phyloP scores from a whole-genome alignment of 2,113 vertebrate species.

The Microcebus griseorufus region DNA sequence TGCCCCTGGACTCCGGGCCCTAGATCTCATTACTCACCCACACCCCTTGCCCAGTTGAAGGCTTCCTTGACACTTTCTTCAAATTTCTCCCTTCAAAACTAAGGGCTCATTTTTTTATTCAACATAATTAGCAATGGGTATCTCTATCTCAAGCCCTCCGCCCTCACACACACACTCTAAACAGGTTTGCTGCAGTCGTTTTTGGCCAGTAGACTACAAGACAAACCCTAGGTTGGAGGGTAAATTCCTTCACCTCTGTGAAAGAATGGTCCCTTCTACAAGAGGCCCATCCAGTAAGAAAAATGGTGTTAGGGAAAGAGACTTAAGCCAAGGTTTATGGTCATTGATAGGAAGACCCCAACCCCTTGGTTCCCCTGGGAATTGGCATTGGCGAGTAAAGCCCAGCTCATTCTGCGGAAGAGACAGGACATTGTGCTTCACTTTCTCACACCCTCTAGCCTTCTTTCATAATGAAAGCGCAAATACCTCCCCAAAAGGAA shows the following conservation, averaged over 20 bases:
- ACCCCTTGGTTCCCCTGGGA: neutral
- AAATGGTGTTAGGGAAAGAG: neutral
- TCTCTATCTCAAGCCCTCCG: neutral
- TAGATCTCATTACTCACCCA: neutral
- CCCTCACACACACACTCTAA: neutral
- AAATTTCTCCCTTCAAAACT: constrained; percentile 3
- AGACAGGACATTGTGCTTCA: neutral
- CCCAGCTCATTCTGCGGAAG: neutral
- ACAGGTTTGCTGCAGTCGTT: neutral
- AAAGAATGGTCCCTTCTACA: neutral
- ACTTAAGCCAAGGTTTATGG: neutral
- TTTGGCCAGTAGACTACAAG: neutral
- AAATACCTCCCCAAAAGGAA: neutral
- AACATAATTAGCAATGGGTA: neutral
- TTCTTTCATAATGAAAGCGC: constrained; percentile 16
- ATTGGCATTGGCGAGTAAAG: neutral
- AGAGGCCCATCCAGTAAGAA: neutral
- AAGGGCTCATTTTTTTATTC: neutral
- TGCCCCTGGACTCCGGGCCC: neutral
- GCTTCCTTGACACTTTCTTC: neutral
- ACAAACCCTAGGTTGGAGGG: neutral
- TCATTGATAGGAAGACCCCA: neutral
- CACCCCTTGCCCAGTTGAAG: neutral
- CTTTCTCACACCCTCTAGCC: neutral
- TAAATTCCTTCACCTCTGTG: neutral